Percentiles rank a stretch among this genome's conserved stretches.
Conservation (phyloP, 2,113 vertebrate genomes). For the Lamprologus tigripictilis region DNA sequence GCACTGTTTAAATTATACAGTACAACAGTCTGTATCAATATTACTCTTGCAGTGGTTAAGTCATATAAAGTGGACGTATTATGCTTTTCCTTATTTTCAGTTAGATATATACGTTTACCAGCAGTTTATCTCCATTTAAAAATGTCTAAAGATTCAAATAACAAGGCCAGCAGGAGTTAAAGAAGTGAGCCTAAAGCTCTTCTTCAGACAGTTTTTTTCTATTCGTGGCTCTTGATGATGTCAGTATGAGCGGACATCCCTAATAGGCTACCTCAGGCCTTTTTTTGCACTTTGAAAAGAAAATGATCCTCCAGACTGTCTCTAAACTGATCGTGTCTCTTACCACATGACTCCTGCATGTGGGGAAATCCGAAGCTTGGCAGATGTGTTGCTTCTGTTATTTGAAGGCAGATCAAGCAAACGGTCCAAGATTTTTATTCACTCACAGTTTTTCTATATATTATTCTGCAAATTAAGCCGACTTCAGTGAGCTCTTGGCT, state of each 20-base stretch:
- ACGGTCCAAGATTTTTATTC: not conserved
- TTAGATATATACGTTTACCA: not conserved
- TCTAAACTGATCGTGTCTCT: not conserved
- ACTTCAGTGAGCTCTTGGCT: not conserved
- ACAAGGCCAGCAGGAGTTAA: not conserved
- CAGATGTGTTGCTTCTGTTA: not conserved
- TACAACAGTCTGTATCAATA: not conserved
- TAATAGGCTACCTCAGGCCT: not conserved
- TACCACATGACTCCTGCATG: not conserved
- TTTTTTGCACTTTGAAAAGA: not conserved
- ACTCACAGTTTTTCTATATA: not conserved
- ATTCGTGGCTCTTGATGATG: not conserved
- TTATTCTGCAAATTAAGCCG: not conserved
- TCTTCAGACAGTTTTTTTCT: not conserved
- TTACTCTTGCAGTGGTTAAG: not conserved
- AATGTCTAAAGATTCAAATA: not conserved
- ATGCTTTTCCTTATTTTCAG: not conserved
- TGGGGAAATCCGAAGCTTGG: not conserved
- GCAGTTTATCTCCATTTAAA: not conserved
- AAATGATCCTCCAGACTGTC: not conserved
- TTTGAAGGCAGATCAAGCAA: not conserved
- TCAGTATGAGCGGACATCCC: not conserved
- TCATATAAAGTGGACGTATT: not conserved
- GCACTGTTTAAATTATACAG: not conserved
- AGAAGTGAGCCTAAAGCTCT: not conserved